phyloP scores from a whole-genome alignment of 2,888 invertebrate species.

The Leptogaster cylindrica region DNA sequence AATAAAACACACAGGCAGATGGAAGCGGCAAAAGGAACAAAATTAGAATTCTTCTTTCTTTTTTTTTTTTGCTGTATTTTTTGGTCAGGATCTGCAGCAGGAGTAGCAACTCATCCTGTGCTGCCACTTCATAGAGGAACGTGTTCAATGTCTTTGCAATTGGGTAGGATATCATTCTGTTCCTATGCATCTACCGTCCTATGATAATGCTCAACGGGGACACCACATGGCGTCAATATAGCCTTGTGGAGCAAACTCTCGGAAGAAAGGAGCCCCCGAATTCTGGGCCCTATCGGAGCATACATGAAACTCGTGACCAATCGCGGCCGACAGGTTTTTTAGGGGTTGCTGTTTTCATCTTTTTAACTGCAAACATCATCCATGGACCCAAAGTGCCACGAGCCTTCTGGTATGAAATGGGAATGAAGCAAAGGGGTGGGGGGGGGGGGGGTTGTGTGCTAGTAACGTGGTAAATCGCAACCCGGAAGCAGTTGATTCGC shows the following conservation, averaged over 20 bases:
- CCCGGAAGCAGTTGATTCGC: conserved; percentile 21
- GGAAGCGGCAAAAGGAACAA: conserved; percentile 10
- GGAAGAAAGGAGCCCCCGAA: not conserved
- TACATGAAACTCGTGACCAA: conserved; percentile 15
- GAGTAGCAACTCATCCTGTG: not conserved
- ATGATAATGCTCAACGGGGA: conserved; percentile 9
- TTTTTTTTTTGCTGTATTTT: not conserved
- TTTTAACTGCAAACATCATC: conserved; percentile 16
- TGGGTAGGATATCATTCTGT: conserved; percentile 11
- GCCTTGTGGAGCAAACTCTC: not conserved
- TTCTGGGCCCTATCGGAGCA: not conserved
- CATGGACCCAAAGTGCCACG: conserved; percentile 4
- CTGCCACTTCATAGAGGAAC: not conserved
- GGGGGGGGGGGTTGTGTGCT: too few relatives aligned
- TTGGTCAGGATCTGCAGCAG: not conserved
- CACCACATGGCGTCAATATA: conserved; percentile 16
- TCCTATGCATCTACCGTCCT: conserved; percentile 16
- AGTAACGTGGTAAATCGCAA: too few relatives aligned
- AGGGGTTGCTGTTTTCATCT: conserved; percentile 11
- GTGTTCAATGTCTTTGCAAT: conserved; percentile 26
- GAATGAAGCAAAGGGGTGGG: not conserved
- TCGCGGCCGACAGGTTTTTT: conserved; percentile 15
- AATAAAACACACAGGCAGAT: conserved; percentile 7
- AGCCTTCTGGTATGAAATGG: not conserved
- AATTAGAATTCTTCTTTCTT: not conserved